These are phyloP conservation scores for Sander lucioperca DNA, from an alignment of 2,113 vertebrate species.

Conservation along the genomic window DNA sequence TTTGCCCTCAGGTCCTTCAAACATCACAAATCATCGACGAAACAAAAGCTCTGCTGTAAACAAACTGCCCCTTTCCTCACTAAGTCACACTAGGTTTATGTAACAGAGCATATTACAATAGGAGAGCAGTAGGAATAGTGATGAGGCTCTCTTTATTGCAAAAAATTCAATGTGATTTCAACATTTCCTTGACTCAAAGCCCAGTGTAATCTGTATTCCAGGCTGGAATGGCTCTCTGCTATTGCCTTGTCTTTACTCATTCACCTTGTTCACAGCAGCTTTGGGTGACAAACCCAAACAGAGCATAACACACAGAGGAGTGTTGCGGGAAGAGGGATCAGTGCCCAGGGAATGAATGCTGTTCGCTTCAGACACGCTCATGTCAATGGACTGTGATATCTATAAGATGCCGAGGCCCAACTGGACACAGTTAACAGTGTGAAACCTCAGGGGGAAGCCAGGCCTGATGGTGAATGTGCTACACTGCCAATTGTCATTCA, in stretches of 20 bases:
- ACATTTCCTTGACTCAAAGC: conserved; percentile 38
- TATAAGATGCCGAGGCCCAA: conserved; percentile 25
- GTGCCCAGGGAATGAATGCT: conserved; percentile 45
- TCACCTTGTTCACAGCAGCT: conserved; percentile 57
- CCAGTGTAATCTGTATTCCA: conserved; percentile 38
- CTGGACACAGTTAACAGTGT: conserved; percentile 34
- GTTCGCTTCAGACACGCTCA: conserved; percentile 28
- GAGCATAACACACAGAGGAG: conserved; percentile 45
- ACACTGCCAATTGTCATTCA: background rate
- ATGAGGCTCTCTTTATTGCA: conserved; percentile 11
- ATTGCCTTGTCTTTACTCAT: conserved; percentile 55
- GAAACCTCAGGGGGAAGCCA: background rate
- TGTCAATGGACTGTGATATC: conserved; percentile 62
- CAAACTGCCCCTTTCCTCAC: background rate
- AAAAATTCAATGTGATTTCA: conserved; percentile 35
- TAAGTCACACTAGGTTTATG: conserved; percentile 4
- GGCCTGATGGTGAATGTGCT: conserved; percentile 8
- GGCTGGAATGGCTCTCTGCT: conserved; percentile 26
- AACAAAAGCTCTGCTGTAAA: conserved; percentile 7
- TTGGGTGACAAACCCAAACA: conserved; percentile 60
- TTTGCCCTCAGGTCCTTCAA: conserved; percentile 22
- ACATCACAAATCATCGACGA: conserved; percentile 10
- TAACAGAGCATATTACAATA: background rate
- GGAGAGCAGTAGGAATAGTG: conserved; percentile 2
- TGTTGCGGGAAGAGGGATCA: conserved; percentile 43